Evolutionary conservation across 2,113 vertebrate genomes (phyloP).

Genomic region (Cervus canadensis): DNA sequence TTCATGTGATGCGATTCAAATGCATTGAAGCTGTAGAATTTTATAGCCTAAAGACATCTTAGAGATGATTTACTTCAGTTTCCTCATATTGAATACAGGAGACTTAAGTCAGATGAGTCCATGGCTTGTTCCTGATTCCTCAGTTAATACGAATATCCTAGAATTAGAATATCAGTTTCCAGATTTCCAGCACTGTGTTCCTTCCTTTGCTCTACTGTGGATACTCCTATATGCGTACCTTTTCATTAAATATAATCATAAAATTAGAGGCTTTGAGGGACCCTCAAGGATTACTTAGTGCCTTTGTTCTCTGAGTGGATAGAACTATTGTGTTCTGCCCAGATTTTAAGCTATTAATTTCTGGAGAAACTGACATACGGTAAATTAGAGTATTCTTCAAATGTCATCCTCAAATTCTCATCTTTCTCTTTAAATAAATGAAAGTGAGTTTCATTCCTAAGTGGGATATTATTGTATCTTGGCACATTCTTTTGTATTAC

Average conservation of each 20-base stretch:
- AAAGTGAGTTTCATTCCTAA: constrained; percentile 17
- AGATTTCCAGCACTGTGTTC: not conserved
- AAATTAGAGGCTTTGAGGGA: not conserved
- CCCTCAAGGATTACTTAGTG: not conserved
- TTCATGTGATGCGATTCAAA: not conserved
- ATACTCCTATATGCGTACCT: not conserved
- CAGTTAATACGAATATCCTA: not conserved
- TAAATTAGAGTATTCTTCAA: constrained; percentile 44
- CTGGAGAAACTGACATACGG: not conserved
- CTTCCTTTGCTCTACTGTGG: not conserved
- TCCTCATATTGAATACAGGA: not conserved
- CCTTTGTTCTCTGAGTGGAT: not conserved
- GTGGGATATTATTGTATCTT: constrained; percentile 25
- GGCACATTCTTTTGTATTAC: constrained; percentile 23
- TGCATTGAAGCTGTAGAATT: not conserved
- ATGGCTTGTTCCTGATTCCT: not conserved
- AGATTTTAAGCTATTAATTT: constrained; percentile 16
- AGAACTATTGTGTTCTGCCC: not conserved
- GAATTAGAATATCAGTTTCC: not conserved
- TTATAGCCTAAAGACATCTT: not conserved
- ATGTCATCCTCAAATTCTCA: constrained; percentile 3
- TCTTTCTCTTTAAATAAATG: constrained; percentile 36
- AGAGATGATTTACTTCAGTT: not conserved
- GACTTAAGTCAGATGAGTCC: not conserved
- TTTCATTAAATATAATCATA: not conserved